Evolutionary conservation across 2,888 invertebrate genomes (phyloP).

Genomic region (Anagyrus pseudococci): DNA sequence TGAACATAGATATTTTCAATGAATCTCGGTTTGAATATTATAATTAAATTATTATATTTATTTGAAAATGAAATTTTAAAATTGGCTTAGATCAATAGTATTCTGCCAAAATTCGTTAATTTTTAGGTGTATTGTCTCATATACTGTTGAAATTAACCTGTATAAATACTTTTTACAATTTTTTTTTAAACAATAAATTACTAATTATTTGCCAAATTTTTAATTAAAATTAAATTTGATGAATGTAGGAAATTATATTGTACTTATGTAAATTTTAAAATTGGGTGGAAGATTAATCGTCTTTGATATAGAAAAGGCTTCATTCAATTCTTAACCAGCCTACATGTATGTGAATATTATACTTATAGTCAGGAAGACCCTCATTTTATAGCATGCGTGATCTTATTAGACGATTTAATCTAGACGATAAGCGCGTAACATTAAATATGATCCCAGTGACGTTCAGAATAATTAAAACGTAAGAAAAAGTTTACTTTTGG

Average conservation of each 20-base stretch:
- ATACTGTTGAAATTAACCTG: constrained; percentile 6
- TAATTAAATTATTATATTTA: not conserved
- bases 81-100: too few relatives aligned
- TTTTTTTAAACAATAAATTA: constrained; percentile 16
- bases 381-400: constrained; percentile 35
- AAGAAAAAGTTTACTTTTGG: constrained; percentile 8
- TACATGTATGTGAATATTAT: constrained; percentile 24
- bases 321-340: constrained; percentile 14
- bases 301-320: constrained; percentile 10
- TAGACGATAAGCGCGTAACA: not conserved
- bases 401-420: constrained; percentile 6
- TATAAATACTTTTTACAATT: constrained; percentile 28
- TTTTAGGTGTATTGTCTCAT: not conserved
- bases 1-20: not conserved
- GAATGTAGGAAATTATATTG: constrained; percentile 19
- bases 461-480: constrained; percentile 1
- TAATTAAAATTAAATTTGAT: not conserved
- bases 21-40: not conserved
- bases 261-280: constrained; percentile 35
- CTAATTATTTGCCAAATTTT: not conserved
- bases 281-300: constrained; percentile 7
- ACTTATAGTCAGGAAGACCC: constrained; percentile 15
- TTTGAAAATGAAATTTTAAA: not conserved
- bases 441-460: constrained; percentile 4
- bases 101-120: too few relatives aligned